These are phyloP conservation scores for Druon quercuslanigerum DNA, from an alignment of 1,140 invertebrate genomes.

Conservation along the genomic window DNA sequence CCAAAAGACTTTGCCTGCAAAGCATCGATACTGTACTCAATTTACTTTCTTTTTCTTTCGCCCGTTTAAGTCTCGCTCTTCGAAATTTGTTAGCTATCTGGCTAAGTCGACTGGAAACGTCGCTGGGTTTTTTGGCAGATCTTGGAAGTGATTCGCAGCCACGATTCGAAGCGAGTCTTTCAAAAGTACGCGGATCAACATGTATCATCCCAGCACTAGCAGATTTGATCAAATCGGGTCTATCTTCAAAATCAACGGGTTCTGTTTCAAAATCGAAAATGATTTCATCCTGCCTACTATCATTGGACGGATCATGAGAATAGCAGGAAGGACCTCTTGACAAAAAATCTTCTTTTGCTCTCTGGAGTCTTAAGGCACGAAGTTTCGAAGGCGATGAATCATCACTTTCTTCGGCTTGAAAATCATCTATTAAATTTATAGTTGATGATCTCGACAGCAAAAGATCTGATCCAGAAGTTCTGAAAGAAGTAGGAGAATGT, in stretches of 20 bases:
- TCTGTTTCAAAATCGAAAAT: neutral
- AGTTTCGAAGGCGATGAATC: slow-evolving; percentile 44
- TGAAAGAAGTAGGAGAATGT: neutral
- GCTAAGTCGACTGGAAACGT: slow-evolving; percentile 53
- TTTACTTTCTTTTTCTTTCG: slow-evolving; percentile 68
- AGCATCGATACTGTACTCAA: slow-evolving; percentile 79
- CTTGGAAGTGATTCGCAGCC: slow-evolving; percentile 68
- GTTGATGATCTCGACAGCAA: neutral
- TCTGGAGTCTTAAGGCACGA: slow-evolving; percentile 50
- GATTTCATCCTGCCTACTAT: neutral
- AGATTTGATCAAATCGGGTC: slow-evolving; percentile 77
- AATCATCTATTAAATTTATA: slow-evolving; percentile 5
- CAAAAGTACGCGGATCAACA: slow-evolving; percentile 77
- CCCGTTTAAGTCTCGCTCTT: slow-evolving; percentile 73
- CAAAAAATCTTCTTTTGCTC: slow-evolving; percentile 59
- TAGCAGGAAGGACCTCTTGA: slow-evolving; percentile 53
- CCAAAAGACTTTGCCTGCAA: slow-evolving; percentile 81
- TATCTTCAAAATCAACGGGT: slow-evolving; percentile 34
- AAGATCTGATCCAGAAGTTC: neutral
- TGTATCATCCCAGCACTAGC: slow-evolving; percentile 85
- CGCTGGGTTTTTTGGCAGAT: slow-evolving; percentile 26
- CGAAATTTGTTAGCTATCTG: slow-evolving; percentile 80
- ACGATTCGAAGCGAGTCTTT: slow-evolving; percentile 65
- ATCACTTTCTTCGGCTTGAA: slow-evolving; percentile 19
- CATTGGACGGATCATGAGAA: slow-evolving; percentile 37